Evolutionary conservation across 2,888 invertebrate genomes (phyloP).

Genomic region (Tiphia femorata): DNA sequence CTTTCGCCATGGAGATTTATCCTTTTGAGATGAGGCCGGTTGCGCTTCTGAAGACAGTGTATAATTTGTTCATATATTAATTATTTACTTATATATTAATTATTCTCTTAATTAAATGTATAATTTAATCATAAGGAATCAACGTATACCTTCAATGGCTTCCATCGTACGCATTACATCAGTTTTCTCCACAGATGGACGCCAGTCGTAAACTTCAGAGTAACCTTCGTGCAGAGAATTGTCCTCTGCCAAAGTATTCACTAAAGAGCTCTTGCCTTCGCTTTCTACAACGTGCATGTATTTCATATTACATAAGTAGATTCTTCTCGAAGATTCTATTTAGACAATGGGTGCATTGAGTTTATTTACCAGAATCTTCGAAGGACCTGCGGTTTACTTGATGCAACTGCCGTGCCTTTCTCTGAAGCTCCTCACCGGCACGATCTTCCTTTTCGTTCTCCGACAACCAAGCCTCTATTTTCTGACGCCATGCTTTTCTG

Average conservation of each 20-base stretch:
- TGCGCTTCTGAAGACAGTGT: slow-evolving; percentile 74
- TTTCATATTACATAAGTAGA: not conserved
- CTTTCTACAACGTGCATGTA: slow-evolving; percentile 74
- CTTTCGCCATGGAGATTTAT: slow-evolving; percentile 84
- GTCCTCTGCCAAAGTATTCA: slow-evolving; percentile 83
- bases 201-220: slow-evolving; percentile 82
- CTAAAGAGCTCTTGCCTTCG: slow-evolving; percentile 77
- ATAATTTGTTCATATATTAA: not conserved
- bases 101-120: no score
- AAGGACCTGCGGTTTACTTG: slow-evolving; percentile 82
- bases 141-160: slow-evolving; percentile 82
- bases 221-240: slow-evolving; percentile 73
- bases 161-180: slow-evolving; percentile 89
- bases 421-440: slow-evolving; percentile 78
- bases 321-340: no score
- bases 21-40: slow-evolving; percentile 76
- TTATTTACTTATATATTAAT: no score
- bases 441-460: slow-evolving; percentile 87
- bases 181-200: slow-evolving; percentile 84
- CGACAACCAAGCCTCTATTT: slow-evolving; percentile 92
- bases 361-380: slow-evolving; percentile 83
- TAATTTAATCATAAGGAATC: not conserved
- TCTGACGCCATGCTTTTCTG: slow-evolving; percentile 87
- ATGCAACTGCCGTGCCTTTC: slow-evolving; percentile 76
- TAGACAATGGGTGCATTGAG: not conserved